These are phyloP conservation scores for Pogona vitticeps DNA, from an alignment of 2,113 vertebrate genomes.

Conservation along the genomic window DNA sequence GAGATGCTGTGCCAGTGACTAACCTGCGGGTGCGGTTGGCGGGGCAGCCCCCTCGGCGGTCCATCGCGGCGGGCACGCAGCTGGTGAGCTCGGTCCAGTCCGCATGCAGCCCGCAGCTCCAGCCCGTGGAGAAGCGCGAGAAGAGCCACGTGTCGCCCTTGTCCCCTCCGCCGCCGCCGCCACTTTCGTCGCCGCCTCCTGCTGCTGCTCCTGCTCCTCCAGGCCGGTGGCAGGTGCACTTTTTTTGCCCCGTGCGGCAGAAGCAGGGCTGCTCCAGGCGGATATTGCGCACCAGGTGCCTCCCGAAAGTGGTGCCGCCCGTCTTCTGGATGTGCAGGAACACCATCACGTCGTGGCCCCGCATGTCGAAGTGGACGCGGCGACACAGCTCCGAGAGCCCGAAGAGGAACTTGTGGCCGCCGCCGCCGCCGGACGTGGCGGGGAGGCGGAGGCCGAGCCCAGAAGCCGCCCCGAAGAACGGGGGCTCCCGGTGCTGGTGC, in stretches of 20 bases:
- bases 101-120: slow-evolving; percentile 93
- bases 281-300: slow-evolving; percentile 96
- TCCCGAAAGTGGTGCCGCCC: slow-evolving; percentile 95
- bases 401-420: slow-evolving; percentile 82
- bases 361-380: slow-evolving; percentile 91
- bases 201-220: neutral
- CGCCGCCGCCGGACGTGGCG: slow-evolving; percentile 27
- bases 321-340: slow-evolving; percentile 99
- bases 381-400: slow-evolving; percentile 86
- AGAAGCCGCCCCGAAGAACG: too few species aligned
- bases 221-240: slow-evolving; percentile 94
- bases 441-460: neutral
- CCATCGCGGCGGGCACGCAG: slow-evolving; percentile 94
- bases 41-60: slow-evolving; percentile 80
- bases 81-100: slow-evolving; percentile 95
- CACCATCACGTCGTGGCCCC: slow-evolving; percentile 93
- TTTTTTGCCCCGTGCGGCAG: slow-evolving; percentile 95
- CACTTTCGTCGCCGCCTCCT: neutral
- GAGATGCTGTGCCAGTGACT: neutral
- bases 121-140: slow-evolving; percentile 92
- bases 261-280: slow-evolving; percentile 93
- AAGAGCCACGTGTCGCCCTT: slow-evolving; percentile 93
- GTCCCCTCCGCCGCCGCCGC: slow-evolving; percentile 64
- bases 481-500: neutral
- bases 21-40: slow-evolving; percentile 80